These are phyloP conservation scores for Pangasius macronema DNA, from an alignment of 2,797 vertebrate species.

Conservation along the genomic window DNA sequence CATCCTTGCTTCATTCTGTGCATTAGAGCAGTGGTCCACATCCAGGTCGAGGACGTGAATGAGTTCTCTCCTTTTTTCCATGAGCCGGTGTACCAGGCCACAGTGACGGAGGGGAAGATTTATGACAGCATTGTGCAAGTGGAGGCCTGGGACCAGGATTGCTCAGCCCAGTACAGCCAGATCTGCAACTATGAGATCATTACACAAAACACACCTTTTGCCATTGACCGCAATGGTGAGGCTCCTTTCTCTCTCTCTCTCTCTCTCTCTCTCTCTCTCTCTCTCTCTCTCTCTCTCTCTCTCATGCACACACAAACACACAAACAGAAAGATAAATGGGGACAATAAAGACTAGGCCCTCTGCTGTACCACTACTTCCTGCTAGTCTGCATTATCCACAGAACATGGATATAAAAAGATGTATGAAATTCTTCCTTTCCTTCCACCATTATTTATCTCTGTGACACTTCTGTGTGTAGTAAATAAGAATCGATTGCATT, in stretches of 20 bases:
- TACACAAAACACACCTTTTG: slow-evolving; percentile 90
- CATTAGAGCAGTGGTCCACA: slow-evolving; percentile 91
- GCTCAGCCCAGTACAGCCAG: slow-evolving; percentile 95
- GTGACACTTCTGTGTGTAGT: not conserved
- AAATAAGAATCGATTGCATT: slow-evolving; percentile 29
- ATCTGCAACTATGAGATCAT: slow-evolving; percentile 97
- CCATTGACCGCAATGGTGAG: slow-evolving; percentile 96
- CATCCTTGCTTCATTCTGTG: slow-evolving; percentile 17
- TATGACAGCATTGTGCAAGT: slow-evolving; percentile 96
- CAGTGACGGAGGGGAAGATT: slow-evolving; percentile 91
- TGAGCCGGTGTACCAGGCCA: slow-evolving; percentile 84
- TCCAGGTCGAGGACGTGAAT: slow-evolving; percentile 96
- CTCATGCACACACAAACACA: not conserved
- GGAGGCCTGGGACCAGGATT: slow-evolving; percentile 93
- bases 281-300: not conserved
- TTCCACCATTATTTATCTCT: slow-evolving; percentile 26
- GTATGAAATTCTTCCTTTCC: slow-evolving; percentile 2
- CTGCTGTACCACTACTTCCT: not conserved
- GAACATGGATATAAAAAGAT: slow-evolving; percentile 20
- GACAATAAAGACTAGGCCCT: not conserved
- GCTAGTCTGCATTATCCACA: not conserved
- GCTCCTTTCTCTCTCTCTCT: not conserved
- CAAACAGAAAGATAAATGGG: slow-evolving; percentile 4
- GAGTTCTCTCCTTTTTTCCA: slow-evolving; percentile 92
- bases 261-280: not conserved